Base-by-base conservation (phyloP, 92 coral and sea anemone species). In the Galaxea fascicularis region DNA sequence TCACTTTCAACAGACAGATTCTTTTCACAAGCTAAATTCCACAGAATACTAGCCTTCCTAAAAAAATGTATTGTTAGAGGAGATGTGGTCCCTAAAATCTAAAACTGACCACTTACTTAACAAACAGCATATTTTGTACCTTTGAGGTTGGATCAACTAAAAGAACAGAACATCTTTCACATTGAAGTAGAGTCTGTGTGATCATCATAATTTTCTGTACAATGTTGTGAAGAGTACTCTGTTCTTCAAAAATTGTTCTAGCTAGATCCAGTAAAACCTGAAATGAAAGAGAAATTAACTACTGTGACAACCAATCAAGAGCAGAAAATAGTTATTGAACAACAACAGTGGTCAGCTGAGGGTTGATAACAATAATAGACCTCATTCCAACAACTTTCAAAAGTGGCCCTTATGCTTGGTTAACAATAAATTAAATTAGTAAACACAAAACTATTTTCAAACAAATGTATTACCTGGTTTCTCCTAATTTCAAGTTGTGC, bases 131-230 rank as follows among this genome's bases (percentile, higher is more conserved):
- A 16, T 25, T n/a, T 24, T 9, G 7, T 93, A 96, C 98, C 98
- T 96, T 96, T n/a, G 98, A 96, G 24, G 94, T 76, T 4, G 95
- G 98, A 68, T 96, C 98, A 11, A 96, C 98, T 81, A 96, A 89
- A 7, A 96, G 92, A 68, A 96, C 98, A 25, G 98, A 96, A 87
- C 98, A 96, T 74, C 98, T 93, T 78, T 96, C 98, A 76, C 98
- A 96, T 84, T 94, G 98, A 87, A 96, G 85, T 71, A 96, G 80
- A n/a, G 98, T 89, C 77, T 96, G 98, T 12, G 98, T 96, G 73
- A 96, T 96, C 98, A 96, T 96, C 98, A 96, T 96, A 77, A 96
- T 96, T 90, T 96, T 96, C 86, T 96, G 98, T 77, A 96, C 98
- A 79, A 96, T 96, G 89, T 96, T 94, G 83, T 96, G 98, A 67